These are phyloP conservation scores for Dendroctonus ponderosae DNA, from an alignment of 1,140 invertebrate genomes.

Conservation along the genomic window DNA sequence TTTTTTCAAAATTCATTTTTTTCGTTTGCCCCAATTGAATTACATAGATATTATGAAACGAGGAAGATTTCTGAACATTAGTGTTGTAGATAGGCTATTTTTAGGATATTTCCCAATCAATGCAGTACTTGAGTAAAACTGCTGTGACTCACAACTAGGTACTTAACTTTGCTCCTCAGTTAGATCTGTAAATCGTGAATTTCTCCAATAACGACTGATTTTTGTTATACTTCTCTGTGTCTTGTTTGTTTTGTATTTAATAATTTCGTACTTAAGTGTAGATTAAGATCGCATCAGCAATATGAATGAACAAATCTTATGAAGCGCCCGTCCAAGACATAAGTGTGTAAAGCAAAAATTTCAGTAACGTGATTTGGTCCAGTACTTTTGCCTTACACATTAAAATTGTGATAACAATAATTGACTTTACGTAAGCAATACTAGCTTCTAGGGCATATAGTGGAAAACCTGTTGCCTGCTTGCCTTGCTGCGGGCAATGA, in stretches of 20 bases:
- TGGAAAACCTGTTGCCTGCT: not conserved
- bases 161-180: too few species aligned
- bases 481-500: not conserved
- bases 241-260: not conserved
- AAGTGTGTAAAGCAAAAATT: not conserved
- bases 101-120: too few species aligned
- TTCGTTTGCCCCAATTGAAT: too few species aligned
- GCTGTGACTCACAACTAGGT: too few species aligned
- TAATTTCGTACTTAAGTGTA: not conserved
- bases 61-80: too few species aligned
- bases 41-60: too few species aligned
- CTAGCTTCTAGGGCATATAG: not conserved
- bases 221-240: not conserved
- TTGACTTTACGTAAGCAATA: conserved; percentile 1
- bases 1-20: too few species aligned
- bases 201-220: too few species aligned
- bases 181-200: too few species aligned
- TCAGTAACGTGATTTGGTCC: not conserved
- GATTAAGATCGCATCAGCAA: not conserved
- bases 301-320: not conserved
- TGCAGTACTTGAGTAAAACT: too few species aligned
- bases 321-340: not conserved
- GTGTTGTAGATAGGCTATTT: too few species aligned
- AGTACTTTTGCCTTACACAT: not conserved
- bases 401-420: not conserved